Evolutionary conservation across 1,140 invertebrate genomes (phyloP).

Genomic region (Gonatopus flavifemur): DNA sequence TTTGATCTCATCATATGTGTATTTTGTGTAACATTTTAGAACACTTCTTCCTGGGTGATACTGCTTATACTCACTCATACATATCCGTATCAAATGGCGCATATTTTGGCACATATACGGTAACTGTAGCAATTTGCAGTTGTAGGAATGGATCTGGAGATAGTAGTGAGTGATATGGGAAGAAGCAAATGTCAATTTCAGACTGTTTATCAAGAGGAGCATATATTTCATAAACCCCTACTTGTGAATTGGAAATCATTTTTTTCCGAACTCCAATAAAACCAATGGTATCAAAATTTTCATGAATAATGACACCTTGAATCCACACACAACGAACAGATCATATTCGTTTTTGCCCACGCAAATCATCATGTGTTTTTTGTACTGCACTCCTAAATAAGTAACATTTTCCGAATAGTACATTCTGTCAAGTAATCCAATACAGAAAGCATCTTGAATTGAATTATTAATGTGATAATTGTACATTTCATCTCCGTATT

Average conservation of each 20-base stretch:
- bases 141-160: neutral
- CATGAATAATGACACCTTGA: neutral
- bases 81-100: neutral
- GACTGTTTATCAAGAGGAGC: neutral
- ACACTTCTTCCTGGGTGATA: too few species aligned
- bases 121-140: neutral
- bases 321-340: neutral
- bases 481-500: neutral
- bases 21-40: too few species aligned
- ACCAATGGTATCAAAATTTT: neutral
- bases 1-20: too few species aligned
- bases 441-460: neutral
- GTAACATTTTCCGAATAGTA: neutral
- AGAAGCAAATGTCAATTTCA: neutral
- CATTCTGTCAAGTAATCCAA: neutral
- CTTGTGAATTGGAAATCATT: neutral
- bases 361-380: neutral
- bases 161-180: neutral
- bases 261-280: neutral
- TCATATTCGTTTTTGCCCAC: neutral
- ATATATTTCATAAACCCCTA: neutral
- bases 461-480: neutral
- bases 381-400: neutral
- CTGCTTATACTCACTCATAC: too few species aligned
- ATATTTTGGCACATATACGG: neutral